Evolutionary conservation across 2,888 invertebrate genomes (phyloP).

Genomic region (Acanthopleura granulata): DNA sequence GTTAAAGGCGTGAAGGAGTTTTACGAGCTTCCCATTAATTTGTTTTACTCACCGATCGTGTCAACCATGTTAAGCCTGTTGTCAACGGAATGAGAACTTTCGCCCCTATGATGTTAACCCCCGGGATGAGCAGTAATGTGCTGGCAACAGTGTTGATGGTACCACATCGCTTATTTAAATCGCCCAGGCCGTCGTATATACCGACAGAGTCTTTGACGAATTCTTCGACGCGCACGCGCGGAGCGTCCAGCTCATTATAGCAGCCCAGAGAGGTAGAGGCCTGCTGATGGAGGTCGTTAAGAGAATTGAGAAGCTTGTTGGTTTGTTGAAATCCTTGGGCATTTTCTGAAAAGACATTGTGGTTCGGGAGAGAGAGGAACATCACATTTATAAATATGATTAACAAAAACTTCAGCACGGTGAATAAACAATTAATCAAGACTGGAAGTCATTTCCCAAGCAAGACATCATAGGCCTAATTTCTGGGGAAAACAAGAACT

Average conservation of each 20-base stretch:
- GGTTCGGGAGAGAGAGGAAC: too few species aligned
- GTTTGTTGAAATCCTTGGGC: background rate
- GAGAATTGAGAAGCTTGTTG: conserved; percentile 4
- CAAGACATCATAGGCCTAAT: too few species aligned
- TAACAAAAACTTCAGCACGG: too few species aligned
- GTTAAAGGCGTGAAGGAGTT: too few species aligned
- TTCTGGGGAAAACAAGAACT: too few species aligned
- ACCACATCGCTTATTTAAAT: background rate
- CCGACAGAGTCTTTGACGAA: conserved; percentile 8
- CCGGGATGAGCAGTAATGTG: background rate
- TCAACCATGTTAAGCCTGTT: background rate
- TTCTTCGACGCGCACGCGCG: background rate
- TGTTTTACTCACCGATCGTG: background rate
- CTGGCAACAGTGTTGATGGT: conserved; percentile 8
- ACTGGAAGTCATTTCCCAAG: too few species aligned
- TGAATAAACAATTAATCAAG: too few species aligned
- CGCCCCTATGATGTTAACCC: background rate
- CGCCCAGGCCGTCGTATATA: background rate
- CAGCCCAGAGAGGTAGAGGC: background rate
- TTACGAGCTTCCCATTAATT: too few species aligned
- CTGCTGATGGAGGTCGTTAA: background rate
- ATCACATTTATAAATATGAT: too few species aligned
- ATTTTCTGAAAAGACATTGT: background rate
- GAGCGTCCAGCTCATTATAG: background rate
- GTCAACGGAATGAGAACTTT: background rate